Base-by-base conservation (phyloP, 2,888 invertebrate genomes). In the Macrophya annulata region DNA sequence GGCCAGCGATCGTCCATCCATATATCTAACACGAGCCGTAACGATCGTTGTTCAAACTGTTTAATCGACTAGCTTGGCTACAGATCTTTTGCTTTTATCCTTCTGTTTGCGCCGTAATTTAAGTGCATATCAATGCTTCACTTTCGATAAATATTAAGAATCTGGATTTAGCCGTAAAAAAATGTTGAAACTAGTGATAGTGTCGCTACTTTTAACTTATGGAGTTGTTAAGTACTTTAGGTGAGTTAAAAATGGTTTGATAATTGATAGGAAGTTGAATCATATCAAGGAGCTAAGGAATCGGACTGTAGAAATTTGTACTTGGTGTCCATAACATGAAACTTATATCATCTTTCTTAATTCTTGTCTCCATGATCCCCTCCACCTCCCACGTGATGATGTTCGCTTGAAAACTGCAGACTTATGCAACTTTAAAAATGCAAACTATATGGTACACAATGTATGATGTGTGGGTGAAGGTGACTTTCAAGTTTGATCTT, bases 101-200 rank as follows among this genome's bases (percentile, higher is more conserved):
- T 48, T 48, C 45, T 48, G 1, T 62, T 21, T 17, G 21, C n/a
- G 31, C 68, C 12, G 15, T 21, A 21, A 68, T 15, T 0, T 10
- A 0, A 25, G 0, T 31, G 12, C 51, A 4, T 12, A 2, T 40
- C 10, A 17, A 37, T 25, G 48, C 4, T 48, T 76, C 45, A 17
- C 4, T 8, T 9, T 25, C 1, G 48, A 48, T 48, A 48, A 45
- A 6, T 1, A 74, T 9, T 1, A 43, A 17, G 21, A 17, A 31
- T n/a, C 6, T 40, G 5, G 72, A 40, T 6, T 17, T 4, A n/a
- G 6, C 25, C 10, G 45, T 6, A 15, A 43, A 15, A 43, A 31
- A 5, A 90, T 90, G 89, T 88, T 88, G 89, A 90, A 90, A 74
- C 74, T 86, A 0, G 87, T 88, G 1, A 86, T 87, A 1, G 86